phyloP scores from a whole-genome alignment of 2,113 vertebrate genomes.

The Hemiscyllium ocellatum region DNA sequence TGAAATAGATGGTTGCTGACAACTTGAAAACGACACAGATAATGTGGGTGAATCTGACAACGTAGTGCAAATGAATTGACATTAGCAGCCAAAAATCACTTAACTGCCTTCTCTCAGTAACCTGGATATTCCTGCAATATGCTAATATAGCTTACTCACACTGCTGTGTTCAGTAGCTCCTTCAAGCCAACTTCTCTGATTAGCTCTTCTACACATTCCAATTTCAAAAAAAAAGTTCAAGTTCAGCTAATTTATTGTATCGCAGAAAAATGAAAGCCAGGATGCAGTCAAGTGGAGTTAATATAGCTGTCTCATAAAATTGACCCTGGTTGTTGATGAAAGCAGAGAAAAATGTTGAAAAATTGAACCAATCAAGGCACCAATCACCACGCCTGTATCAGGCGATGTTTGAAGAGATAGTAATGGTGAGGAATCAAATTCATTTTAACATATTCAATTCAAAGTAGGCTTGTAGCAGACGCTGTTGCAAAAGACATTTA shows the following conservation, averaged over 20 bases:
- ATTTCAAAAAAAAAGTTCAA: neutral
- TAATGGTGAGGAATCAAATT: neutral
- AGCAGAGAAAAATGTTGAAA: neutral
- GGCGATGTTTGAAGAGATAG: neutral
- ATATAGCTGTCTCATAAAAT: neutral
- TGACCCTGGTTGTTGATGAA: neutral
- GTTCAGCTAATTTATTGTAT: neutral
- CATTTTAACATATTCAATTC: neutral
- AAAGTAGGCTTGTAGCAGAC: neutral
- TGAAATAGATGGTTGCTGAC: neutral
- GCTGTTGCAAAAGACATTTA: neutral
- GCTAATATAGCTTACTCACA: neutral
- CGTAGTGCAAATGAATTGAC: neutral
- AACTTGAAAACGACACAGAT: neutral
- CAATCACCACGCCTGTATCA: neutral
- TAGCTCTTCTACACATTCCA: neutral
- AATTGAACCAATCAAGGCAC: neutral
- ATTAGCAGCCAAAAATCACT: neutral
- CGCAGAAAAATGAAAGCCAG: neutral
- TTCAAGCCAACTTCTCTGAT: neutral
- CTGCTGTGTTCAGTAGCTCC: neutral
- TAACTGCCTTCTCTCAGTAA: neutral
- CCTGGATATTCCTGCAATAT: neutral
- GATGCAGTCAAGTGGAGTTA: conserved; percentile 8
- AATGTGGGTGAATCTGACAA: neutral